Evolutionary conservation across 2,888 invertebrate genomes (phyloP), one percentile per base, ranked within the genome.

Genomic region (Pyrocoelia pectoralis): DNA sequence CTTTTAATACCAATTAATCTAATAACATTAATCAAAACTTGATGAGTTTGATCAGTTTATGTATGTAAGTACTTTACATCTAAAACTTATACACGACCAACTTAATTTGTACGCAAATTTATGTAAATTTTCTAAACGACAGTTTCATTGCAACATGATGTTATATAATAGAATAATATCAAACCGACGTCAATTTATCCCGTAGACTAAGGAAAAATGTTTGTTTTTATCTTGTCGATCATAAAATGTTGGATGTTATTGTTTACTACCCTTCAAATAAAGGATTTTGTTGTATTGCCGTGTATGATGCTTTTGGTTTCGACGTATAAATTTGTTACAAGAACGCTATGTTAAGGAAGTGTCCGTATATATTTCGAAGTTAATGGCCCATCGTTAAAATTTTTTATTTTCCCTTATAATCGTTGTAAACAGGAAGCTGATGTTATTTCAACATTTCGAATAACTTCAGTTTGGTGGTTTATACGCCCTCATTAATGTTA

Each of bases 91-190:
- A 49, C 53, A 53, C 53, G 33, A 54, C 60, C 33, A 24, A 17
- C 10, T 15, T 53, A 48, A 53, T 60, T 46, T 60, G 54, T 49
- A 60, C 53, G 60, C 54, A 60, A 59, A 59, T 59, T 46, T 2
- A 59, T 59, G 59, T 33, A 59, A 60, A 60, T 60, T 60, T 60
- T 48, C 40, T 46, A 60, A 60, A 43, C 52, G 28, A 33, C 17
- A 12, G 51, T 58, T 49, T 58, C 58, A 51, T 41, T 58, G 51
- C 41, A 28, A 41, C 58, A 40, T 24, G 9, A 15, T 33, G n/a
- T 33, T 33, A 3, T 33, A 33, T 33, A n/a, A 33, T 33, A 43
- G 18, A 48, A 33, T 33, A n/a, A 33, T 33, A 43, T 28, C 28
- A 19, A 56, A 15, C 57, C 38, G 14, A 14, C 10, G 17, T 29